A percentile compares a stretch with the other conserved stretches of the same genome.
Evolutionary conservation across 2,888 invertebrate species (phyloP).

Genomic region (Cremastinae sp.): DNA sequence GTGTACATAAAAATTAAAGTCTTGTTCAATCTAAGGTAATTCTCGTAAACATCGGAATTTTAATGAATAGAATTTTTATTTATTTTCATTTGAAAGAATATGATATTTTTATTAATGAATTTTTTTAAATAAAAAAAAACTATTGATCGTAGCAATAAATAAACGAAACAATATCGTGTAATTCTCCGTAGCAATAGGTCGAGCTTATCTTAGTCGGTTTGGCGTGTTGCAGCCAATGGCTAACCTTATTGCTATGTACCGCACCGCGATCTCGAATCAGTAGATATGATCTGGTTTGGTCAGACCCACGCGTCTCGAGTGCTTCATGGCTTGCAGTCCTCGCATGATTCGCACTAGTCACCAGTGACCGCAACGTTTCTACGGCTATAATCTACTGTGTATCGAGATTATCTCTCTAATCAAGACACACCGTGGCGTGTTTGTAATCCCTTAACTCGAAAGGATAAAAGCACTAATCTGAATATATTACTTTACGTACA

Average conservation of each 20-base stretch:
- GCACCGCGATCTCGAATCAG: conserved; percentile 4
- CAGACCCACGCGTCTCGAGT: conserved; percentile 22
- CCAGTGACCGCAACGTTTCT: conserved; percentile 14
- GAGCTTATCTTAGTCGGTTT: conserved; percentile 15
- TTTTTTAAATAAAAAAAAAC: background rate
- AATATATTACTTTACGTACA: background rate
- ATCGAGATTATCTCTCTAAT: conserved; percentile 73
- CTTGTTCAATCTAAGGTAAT: too few species aligned
- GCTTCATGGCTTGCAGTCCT: conserved; percentile 13
- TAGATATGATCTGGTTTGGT: conserved; percentile 32
- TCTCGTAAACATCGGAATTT: too few species aligned
- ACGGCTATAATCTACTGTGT: conserved; percentile 71
- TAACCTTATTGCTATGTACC: background rate
- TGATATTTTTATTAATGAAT: background rate
- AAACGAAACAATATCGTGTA: background rate
- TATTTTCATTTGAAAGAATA: too few species aligned
- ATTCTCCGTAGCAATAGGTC: background rate
- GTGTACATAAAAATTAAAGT: too few species aligned
- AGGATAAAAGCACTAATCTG: conserved; percentile 1
- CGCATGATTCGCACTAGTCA: conserved; percentile 38
- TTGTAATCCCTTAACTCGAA: conserved; percentile 5
- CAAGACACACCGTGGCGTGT: conserved; percentile 58
- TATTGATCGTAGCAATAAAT: background rate
- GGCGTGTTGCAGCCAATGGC: conserved; percentile 8
- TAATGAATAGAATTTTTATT: too few species aligned